Percentiles rank a stretch among this genome's conserved stretches.
Conservation (phyloP, 1,140 invertebrate genomes). For the Temnothorax longispinosus region DNA sequence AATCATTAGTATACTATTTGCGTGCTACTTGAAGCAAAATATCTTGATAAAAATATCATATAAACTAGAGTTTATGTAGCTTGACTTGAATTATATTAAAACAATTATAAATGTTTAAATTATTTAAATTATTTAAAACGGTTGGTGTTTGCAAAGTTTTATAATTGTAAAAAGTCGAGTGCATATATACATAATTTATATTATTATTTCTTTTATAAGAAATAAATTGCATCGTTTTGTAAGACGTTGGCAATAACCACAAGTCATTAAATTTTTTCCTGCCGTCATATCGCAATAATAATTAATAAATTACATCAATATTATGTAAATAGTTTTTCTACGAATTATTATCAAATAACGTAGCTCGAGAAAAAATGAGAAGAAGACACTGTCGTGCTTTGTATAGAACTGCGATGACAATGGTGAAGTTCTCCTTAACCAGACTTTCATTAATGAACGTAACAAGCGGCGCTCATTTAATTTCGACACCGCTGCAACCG, state of each 20-base stretch:
- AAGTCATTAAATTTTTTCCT: background rate
- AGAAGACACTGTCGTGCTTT: conserved; percentile 37
- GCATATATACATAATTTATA: background rate
- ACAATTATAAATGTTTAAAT: background rate
- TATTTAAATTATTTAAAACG: background rate
- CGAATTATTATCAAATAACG: background rate
- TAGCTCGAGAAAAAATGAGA: background rate
- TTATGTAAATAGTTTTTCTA: background rate
- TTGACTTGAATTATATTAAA: background rate
- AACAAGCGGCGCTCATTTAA: conserved; percentile 56
- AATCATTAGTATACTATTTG: background rate
- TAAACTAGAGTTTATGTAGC: background rate
- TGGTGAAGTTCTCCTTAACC: conserved; percentile 69
- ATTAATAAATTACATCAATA: background rate
- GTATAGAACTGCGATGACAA: conserved; percentile 55
- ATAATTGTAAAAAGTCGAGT: background rate
- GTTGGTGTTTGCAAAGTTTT: background rate
- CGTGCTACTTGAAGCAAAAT: too few species aligned
- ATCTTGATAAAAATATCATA: too few species aligned
- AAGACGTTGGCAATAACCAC: background rate
- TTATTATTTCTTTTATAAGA: background rate
- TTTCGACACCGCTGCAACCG: conserved; percentile 70
- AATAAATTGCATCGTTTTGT: background rate
- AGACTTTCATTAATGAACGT: conserved; percentile 63
- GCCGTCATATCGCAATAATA: background rate